These are phyloP conservation scores for Puffinus mauretanicus DNA, from an alignment of 2,113 vertebrate species.

Conservation along the genomic window DNA sequence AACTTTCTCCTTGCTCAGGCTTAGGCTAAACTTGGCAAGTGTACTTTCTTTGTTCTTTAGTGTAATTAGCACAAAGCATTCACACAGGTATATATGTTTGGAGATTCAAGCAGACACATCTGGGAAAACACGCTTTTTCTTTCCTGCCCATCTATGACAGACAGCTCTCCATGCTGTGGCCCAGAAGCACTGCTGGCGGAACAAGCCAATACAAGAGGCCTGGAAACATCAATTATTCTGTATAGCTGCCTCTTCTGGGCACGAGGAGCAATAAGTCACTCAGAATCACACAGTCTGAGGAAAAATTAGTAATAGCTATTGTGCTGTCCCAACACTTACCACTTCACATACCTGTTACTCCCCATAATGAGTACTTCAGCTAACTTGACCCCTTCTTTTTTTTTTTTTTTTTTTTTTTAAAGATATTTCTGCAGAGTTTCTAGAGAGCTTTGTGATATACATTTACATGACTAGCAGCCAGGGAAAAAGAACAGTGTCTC, in stretches of 20 bases:
- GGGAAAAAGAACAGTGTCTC: background rate
- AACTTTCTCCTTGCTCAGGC: background rate
- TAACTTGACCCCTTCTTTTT: background rate
- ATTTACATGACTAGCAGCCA: background rate
- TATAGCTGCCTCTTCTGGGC: background rate
- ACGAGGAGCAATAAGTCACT: background rate
- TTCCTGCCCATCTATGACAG: background rate
- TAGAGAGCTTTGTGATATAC: background rate
- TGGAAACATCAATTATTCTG: background rate
- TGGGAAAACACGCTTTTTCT: background rate
- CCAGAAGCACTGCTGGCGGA: background rate
- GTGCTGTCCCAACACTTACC: background rate
- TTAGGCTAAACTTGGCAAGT: background rate
- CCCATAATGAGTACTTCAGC: background rate
- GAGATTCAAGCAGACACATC: background rate
- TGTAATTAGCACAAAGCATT: background rate
- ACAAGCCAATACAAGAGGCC: background rate
- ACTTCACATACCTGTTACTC: background rate
- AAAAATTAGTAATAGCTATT: background rate
- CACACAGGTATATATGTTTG: background rate
- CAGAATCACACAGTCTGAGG: background rate
- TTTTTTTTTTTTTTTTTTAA: background rate
- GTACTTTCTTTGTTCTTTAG: background rate
- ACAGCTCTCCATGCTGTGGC: background rate
- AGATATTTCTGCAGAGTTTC: background rate